phyloP scores from a whole-genome alignment of 2,113 vertebrate species.

The Chloroceryle aenea region DNA sequence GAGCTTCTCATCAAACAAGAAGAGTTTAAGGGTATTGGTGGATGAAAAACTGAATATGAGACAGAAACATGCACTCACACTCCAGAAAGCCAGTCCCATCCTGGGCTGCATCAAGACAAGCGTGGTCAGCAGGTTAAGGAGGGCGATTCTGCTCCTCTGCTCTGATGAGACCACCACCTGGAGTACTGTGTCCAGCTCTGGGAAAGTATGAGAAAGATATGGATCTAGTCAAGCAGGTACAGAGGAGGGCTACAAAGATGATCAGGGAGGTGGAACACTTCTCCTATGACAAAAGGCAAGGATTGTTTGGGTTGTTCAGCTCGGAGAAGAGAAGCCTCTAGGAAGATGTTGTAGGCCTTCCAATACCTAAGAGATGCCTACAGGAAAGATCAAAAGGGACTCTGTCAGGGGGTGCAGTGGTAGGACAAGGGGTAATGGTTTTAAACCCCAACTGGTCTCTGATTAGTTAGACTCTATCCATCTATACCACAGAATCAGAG shows the following conservation, averaged over 20 bases:
- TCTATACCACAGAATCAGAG: background rate
- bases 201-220: background rate
- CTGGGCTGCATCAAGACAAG: background rate
- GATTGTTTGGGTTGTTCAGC: background rate
- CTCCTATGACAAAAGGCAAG: background rate
- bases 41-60: background rate
- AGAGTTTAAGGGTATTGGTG: background rate
- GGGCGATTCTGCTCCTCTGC: background rate
- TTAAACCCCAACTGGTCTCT: background rate
- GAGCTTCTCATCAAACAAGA: background rate
- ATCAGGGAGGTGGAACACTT: background rate
- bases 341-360: background rate
- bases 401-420: background rate
- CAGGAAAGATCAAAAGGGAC: background rate
- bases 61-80: background rate
- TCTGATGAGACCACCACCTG: background rate
- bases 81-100: background rate
- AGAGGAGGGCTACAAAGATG: background rate
- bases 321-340: background rate
- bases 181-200: background rate
- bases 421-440: background rate
- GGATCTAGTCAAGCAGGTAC: background rate
- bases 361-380: background rate
- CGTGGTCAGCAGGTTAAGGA: background rate
- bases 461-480: too few species aligned